phyloP scores from a whole-genome alignment of 2,888 invertebrate genomes.

The Drosophila tanythrix region DNA sequence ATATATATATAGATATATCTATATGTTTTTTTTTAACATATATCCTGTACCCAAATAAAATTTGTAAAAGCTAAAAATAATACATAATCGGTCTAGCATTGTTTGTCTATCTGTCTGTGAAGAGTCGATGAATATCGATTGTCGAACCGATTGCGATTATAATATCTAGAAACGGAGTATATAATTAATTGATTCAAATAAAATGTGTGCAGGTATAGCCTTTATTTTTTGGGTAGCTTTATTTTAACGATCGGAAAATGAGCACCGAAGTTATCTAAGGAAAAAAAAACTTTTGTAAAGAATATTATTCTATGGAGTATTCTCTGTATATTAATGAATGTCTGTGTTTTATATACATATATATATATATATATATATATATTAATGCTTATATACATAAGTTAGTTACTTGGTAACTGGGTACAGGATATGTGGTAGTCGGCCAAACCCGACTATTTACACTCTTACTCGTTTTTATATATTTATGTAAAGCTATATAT shows the following conservation, averaged over 20 bases:
- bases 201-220: background rate
- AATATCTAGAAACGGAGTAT: background rate
- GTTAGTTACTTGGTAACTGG: background rate
- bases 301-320: constrained; percentile 2
- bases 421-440: constrained; percentile 3
- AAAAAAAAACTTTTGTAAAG: background rate
- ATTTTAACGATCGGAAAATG: background rate
- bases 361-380: background rate
- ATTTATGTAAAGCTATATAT: constrained; percentile 53
- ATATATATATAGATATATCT: constrained; percentile 26
- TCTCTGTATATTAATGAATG: background rate
- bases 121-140: background rate
- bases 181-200: background rate
- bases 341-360: background rate
- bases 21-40: background rate
- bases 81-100: background rate
- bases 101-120: background rate
- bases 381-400: background rate
- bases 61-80: background rate
- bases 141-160: background rate
- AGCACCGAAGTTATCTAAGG: background rate
- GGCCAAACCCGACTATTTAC: background rate
- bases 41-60: constrained; percentile 5
- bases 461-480: constrained; percentile 27
- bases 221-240: background rate